Percentiles rank a stretch among this genome's conserved stretches.
Evolutionary conservation across 2,888 invertebrate species (phyloP).

Genomic region (Eutolmus rufibarbis): DNA sequence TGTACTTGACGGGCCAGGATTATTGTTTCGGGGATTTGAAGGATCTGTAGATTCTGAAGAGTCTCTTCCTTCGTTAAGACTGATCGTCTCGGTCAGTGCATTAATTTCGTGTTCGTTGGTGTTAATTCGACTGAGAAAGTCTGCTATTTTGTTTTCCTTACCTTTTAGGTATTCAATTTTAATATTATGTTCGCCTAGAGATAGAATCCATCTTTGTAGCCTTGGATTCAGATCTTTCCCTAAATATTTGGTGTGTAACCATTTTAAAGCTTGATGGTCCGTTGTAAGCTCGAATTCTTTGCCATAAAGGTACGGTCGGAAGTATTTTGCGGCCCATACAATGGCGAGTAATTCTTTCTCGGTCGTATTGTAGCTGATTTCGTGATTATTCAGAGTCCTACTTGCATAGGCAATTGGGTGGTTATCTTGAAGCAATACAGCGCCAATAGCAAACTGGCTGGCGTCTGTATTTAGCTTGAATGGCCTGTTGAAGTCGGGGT

Average conservation of each 20-base stretch:
- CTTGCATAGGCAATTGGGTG: not conserved
- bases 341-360: not conserved
- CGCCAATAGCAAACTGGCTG: not conserved
- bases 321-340: not conserved
- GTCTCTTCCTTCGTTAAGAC: too few relatives aligned
- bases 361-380: not conserved
- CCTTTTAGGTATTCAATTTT: constrained; percentile 47
- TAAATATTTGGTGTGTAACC: not conserved
- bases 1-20: too few relatives aligned
- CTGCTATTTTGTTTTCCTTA: constrained; percentile 47
- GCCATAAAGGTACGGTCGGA: not conserved
- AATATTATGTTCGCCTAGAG: not conserved
- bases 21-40: too few relatives aligned
- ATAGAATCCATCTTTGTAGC: constrained; percentile 46
- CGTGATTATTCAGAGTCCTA: not conserved
- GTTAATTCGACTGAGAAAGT: constrained; percentile 21
- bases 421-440: not conserved
- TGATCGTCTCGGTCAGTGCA: not conserved
- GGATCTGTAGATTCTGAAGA: too few relatives aligned
- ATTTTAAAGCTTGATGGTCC: not conserved
- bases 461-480: constrained; percentile 7
- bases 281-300: not conserved
- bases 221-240: not conserved
- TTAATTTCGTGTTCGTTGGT: not conserved
- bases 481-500: not conserved